Conservation (phyloP, 1,140 invertebrate species). For the Micrasema minimum region DNA sequence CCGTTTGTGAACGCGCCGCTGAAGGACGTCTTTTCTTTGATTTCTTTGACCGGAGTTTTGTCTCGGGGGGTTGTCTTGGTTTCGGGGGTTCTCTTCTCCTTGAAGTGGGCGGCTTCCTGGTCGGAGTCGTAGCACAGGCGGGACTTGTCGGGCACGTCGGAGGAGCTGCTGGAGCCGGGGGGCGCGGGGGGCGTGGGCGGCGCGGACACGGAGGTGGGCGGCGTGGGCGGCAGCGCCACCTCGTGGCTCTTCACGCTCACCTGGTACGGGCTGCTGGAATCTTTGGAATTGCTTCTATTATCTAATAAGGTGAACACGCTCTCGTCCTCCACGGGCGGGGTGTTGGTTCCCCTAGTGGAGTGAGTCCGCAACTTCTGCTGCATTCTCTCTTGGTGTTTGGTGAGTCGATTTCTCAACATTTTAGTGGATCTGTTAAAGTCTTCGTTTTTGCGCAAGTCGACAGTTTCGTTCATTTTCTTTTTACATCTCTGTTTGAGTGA, state of each 20-base stretch:
- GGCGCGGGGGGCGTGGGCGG: constrained; percentile 67
- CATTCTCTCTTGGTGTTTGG: constrained; percentile 34
- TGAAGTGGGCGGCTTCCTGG: constrained; percentile 30
- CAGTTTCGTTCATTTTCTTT: constrained; percentile 30
- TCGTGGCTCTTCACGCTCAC: constrained; percentile 39
- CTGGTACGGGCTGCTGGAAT: constrained; percentile 34
- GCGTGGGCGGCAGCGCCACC: constrained; percentile 66
- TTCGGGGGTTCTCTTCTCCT: background rate
- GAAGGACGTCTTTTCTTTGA: constrained; percentile 31
- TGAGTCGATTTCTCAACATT: constrained; percentile 44
- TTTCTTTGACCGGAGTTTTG: constrained; percentile 34
- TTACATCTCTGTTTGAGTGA: constrained; percentile 40
- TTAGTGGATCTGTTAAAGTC: constrained; percentile 43
- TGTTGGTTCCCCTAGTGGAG: constrained; percentile 40
- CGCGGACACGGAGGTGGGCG: constrained; percentile 66
- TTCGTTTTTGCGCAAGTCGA: constrained; percentile 46
- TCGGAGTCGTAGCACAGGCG: constrained; percentile 41
- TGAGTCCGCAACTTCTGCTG: constrained; percentile 20
- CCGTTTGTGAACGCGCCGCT: constrained; percentile 57
- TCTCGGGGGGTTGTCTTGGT: background rate
- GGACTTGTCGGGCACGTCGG: constrained; percentile 36
- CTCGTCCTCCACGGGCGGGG: constrained; percentile 34
- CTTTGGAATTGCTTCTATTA: constrained; percentile 46
- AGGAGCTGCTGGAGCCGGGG: constrained; percentile 56
- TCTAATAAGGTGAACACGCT: constrained; percentile 42